Evolutionary conservation across 2,797 vertebrate species (phyloP), one percentile per base, ranked within the genome.

Genomic region (Atherinosoma microstoma): DNA sequence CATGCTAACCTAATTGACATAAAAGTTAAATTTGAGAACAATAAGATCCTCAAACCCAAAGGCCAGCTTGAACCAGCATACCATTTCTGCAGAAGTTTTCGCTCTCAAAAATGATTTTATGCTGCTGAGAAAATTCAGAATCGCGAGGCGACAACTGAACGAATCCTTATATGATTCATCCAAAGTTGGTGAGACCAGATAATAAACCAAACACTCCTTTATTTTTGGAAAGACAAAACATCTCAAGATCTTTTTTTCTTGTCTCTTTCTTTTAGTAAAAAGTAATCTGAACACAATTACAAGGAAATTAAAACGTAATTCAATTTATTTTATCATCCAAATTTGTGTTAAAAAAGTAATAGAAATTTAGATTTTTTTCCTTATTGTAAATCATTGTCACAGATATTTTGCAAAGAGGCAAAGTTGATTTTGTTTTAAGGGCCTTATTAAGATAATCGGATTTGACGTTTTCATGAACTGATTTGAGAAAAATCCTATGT

Each of bases 1-100:
- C 86, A 89, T 84, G 88, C 85, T 89, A 79, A 76, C 78, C 90
- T 91, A 91, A 92, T 89, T 93, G 92, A 92, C 90, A 87, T 91
- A 85, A 89, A 92, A 92, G 90, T 93, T 89, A 91, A 90, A 92
- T 92, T 62, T 87, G 83, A 89, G 88, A 88, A 87, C 86, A 90
- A 91, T 86, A 75, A 84, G 67, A 56, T 63, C 64, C 62, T 47
- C 65, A 77, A 75, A 83, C 65, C 65, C 64, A 66, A 74, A 79
- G 76, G 73, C 66, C 65, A 3, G 3, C 58, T 87, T 90, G 78
- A 85, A 82, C 90, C 75, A 59, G 77, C 80, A 76, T 73, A 70
- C 49, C 45, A 34, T 68, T 76, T 73, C 61, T 78, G 22, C 49
- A 67, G 76, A 73, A 80, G 82, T 79, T 70, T 72, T 59, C 66